phyloP scores from a whole-genome alignment of 2,797 vertebrate genomes.

The Buphagus erythrorhynchus region DNA sequence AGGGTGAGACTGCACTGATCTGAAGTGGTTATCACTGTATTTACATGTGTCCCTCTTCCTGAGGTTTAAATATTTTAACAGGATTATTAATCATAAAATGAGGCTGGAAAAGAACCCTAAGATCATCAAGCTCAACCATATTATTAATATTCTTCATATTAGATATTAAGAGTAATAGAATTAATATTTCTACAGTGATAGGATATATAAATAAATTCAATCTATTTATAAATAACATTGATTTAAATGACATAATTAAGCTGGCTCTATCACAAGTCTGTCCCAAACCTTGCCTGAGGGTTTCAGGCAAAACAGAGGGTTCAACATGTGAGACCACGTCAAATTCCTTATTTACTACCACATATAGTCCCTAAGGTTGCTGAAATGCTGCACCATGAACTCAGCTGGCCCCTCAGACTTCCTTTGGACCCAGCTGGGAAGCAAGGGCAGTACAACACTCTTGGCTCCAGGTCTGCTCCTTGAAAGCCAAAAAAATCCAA shows the following conservation, averaged over 20 bases:
- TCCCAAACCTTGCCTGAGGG: neutral
- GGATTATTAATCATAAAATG: neutral
- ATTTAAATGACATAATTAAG: neutral
- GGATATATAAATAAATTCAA: neutral
- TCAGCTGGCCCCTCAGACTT: neutral
- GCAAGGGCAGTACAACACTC: neutral
- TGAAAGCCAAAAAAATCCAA: neutral
- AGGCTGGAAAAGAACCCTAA: neutral
- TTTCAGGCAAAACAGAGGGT: neutral
- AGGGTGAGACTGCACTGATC: neutral
- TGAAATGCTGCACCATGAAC: neutral
- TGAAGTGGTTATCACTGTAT: neutral
- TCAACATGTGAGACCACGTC: rapidly evolving
- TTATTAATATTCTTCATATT: neutral
- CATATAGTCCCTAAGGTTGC: neutral
- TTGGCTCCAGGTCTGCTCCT: neutral
- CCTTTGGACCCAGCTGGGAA: neutral
- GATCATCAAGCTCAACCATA: neutral
- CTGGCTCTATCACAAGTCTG: neutral
- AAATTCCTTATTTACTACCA: neutral
- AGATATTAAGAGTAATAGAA: neutral
- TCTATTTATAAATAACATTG: neutral
- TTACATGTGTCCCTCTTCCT: neutral
- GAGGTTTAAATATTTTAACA: neutral
- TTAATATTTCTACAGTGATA: neutral